phyloP scores from a whole-genome alignment of 1,140 invertebrate genomes.

The Cyrtorhinus lividipennis region DNA sequence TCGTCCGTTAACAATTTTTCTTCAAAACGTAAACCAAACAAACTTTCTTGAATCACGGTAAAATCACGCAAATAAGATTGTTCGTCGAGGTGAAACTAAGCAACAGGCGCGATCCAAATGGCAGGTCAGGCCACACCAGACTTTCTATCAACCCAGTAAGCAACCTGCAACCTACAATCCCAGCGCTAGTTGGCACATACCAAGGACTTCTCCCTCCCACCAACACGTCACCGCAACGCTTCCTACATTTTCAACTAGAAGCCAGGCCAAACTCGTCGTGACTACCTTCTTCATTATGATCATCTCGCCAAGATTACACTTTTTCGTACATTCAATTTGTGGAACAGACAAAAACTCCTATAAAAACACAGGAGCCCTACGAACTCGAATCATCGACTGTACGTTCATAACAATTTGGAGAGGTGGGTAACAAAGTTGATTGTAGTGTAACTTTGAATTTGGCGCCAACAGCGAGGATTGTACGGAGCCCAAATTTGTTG shows the following conservation, averaged over 20 bases:
- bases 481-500: too few relatives aligned
- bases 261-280: not conserved
- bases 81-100: not conserved
- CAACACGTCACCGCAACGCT: not conserved
- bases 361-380: not conserved
- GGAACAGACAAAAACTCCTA: not conserved
- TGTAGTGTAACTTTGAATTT: too few relatives aligned
- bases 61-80: not conserved
- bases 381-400: not conserved
- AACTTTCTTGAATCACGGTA: not conserved
- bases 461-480: too few relatives aligned
- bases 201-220: not conserved
- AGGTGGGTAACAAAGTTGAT: not conserved
- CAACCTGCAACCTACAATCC: not conserved
- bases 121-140: not conserved
- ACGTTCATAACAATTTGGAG: not conserved
- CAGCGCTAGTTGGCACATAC: not conserved
- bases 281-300: too few relatives aligned
- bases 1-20: too few relatives aligned
- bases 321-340: too few relatives aligned
- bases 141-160: not conserved
- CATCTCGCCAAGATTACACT: too few relatives aligned
- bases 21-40: too few relatives aligned
- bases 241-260: not conserved
- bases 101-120: not conserved